A percentile compares a stretch with the other conserved stretches of the same genome.
Conservation (phyloP, 2,888 invertebrate species). For the Thymelicus sylvestris region DNA sequence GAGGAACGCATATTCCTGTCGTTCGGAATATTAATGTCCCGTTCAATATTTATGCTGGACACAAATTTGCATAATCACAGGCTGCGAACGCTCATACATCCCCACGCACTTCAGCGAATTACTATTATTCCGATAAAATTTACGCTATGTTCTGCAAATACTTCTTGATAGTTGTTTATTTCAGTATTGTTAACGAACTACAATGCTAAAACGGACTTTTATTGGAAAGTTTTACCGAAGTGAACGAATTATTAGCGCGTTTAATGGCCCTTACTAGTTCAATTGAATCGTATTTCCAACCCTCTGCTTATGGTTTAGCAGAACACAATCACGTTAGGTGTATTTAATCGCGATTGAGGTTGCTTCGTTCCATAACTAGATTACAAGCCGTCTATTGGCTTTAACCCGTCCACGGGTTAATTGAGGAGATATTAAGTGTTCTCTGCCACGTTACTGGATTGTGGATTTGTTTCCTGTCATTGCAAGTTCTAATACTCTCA, state of each 20-base stretch:
- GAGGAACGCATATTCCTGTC: constrained; percentile 80
- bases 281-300: constrained; percentile 42
- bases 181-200: constrained; percentile 45
- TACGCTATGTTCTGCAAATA: constrained; percentile 48
- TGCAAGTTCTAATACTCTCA: no score
- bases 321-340: constrained; percentile 33
- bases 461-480: background rate
- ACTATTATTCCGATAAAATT: constrained; percentile 79
- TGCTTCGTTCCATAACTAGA: constrained; percentile 27
- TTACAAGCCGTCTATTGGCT: constrained; percentile 29
- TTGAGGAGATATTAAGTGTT: background rate
- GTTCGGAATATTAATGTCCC: constrained; percentile 81
- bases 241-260: constrained; percentile 43
- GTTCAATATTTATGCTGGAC: constrained; percentile 83
- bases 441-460: background rate
- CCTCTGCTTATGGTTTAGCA: constrained; percentile 43
- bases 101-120: constrained; percentile 64
- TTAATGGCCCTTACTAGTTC: constrained; percentile 45
- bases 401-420: constrained; percentile 4
- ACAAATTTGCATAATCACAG: constrained; percentile 83
- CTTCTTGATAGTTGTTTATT: constrained; percentile 49
- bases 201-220: constrained; percentile 42
- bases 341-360: constrained; percentile 36
- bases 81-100: constrained; percentile 62
- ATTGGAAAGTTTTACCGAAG: constrained; percentile 40